Evolutionary conservation across 2,888 invertebrate species (phyloP).

Genomic region (Agriotes lineatus): DNA sequence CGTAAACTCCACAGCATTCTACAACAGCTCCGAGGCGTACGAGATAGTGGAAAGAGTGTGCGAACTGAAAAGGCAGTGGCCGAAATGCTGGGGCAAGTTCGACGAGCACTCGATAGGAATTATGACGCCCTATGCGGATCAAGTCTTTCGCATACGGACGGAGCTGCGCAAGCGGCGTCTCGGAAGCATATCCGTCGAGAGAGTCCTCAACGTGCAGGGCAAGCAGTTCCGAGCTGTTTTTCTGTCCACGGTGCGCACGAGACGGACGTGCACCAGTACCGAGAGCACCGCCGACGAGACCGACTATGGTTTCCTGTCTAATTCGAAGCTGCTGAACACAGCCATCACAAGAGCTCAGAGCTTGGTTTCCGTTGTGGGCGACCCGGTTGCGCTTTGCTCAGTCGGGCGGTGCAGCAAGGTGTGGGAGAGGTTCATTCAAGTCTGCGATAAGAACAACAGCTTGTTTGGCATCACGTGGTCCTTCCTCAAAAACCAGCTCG

Average conservation of each 20-base stretch:
- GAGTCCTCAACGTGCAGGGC: conserved; percentile 88
- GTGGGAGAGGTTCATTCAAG: conserved; percentile 84
- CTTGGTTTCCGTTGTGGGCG: conserved; percentile 86
- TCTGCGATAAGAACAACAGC: conserved; percentile 78
- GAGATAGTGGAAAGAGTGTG: conserved; percentile 83
- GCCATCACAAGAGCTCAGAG: conserved; percentile 87
- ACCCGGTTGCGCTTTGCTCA: conserved; percentile 85
- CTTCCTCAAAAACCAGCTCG: conserved; percentile 75
- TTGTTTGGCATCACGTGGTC: conserved; percentile 81
- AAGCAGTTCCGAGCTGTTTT: conserved; percentile 89
- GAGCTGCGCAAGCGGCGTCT: conserved; percentile 81
- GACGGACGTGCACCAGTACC: conserved; percentile 75
- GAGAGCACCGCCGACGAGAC: conserved; percentile 70
- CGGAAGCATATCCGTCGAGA: conserved; percentile 82
- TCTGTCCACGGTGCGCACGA: conserved; percentile 82
- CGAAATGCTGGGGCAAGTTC: conserved; percentile 77
- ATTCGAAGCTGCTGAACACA: conserved; percentile 84
- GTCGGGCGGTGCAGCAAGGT: conserved; percentile 84
- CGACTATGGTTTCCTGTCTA: conserved; percentile 86
- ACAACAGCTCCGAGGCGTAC: conserved; percentile 85
- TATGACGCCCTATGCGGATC: conserved; percentile 88
- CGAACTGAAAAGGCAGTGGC: conserved; percentile 81
- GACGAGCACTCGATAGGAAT: conserved; percentile 85
- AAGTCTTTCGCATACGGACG: conserved; percentile 79
- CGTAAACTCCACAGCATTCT: conserved; percentile 82